Evolutionary conservation across 2,888 invertebrate genomes (phyloP).

Genomic region (Meliscaeva auricollis): DNA sequence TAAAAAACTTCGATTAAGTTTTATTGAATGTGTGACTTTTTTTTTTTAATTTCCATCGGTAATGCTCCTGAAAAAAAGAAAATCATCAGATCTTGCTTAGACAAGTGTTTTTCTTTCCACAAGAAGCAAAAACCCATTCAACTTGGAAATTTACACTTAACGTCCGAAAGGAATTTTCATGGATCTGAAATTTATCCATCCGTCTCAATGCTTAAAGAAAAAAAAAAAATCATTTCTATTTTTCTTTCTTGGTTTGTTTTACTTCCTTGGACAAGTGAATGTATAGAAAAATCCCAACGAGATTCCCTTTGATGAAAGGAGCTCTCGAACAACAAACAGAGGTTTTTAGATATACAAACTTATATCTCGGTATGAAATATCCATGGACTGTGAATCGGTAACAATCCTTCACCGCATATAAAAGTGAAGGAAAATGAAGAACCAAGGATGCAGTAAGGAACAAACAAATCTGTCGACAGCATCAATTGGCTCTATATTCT

Average conservation of each 20-base stretch:
- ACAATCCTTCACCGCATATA: slow-evolving; percentile 37
- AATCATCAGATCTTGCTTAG: not conserved
- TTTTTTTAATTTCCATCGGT: not conserved
- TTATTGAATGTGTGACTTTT: too few species aligned
- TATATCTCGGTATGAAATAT: slow-evolving; percentile 6
- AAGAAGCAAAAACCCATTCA: slow-evolving; percentile 9
- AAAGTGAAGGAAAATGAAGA: slow-evolving; percentile 7
- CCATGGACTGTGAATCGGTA: slow-evolving; percentile 61
- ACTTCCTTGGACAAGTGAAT: slow-evolving; percentile 59
- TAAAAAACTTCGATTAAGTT: too few species aligned
- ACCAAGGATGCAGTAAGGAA: slow-evolving; percentile 55
- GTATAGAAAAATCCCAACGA: slow-evolving; percentile 8
- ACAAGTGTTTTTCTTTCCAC: slow-evolving; percentile 6
- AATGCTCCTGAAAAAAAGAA: not conserved
- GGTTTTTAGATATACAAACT: not conserved
- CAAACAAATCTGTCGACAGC: slow-evolving; percentile 74
- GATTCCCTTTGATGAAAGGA: slow-evolving; percentile 56
- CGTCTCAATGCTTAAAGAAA: slow-evolving; percentile 27
- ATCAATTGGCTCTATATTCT: slow-evolving; percentile 65
- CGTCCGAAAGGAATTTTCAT: slow-evolving; percentile 52
- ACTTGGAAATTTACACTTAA: slow-evolving; percentile 51
- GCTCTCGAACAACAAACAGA: slow-evolving; percentile 36
- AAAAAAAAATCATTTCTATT: slow-evolving; percentile 39
- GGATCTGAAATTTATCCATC: slow-evolving; percentile 61
- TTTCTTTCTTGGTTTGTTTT: slow-evolving; percentile 53